Base-by-base conservation (phyloP, 1,140 invertebrate species). In the Aphelinus certus region DNA sequence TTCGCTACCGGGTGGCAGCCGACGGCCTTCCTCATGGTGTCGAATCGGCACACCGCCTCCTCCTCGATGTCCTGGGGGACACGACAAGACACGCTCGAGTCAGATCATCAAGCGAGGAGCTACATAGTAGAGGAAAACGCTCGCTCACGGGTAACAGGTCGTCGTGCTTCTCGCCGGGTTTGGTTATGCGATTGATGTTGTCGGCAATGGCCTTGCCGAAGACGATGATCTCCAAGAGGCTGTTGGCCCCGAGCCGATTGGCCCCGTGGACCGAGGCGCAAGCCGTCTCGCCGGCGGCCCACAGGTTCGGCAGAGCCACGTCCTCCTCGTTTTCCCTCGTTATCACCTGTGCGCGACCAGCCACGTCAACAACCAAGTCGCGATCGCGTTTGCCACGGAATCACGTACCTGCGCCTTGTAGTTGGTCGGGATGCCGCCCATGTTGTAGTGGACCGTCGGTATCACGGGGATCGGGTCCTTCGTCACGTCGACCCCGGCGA, bases 381-480 rank as follows among this genome's bases (percentile, higher is more conserved):
- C 26, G 26, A 26, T 26, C 26, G 5, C 53, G 53, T 1, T 7
- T 10, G 58, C 26, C 0, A 61, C 3, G 7, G 42, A 6, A 66
- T 47, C 48, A 66, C 60, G 75, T 51, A 94, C 94, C 88, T 96
- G 93, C 75, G 94, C 94, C 80, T 91, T 92, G 86, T 92, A 95
- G 85, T 95, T 96, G 1, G 95, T 96, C 5, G 95, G 94, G 55
- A 94, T 88, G 46, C 94, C 95, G 10, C 95, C 95, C 95, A 96
- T 96, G 80, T 96, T 96, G 85, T 96, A 96, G 85, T 96, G 95
- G 1, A 95, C 94, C 3, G 95, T 95, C 2, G 95, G 95, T 45
- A 96, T 85, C 2, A 96, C 93, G n/a, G 95, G 95, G 79, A 96
- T 95, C 1, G 95, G 94, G 79, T 96, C 93, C 65, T 92, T 89